Evolutionary conservation across 2,888 invertebrate species (phyloP), one percentile per base, ranked within the genome.

Genomic region (Heliconius ismenius): DNA sequence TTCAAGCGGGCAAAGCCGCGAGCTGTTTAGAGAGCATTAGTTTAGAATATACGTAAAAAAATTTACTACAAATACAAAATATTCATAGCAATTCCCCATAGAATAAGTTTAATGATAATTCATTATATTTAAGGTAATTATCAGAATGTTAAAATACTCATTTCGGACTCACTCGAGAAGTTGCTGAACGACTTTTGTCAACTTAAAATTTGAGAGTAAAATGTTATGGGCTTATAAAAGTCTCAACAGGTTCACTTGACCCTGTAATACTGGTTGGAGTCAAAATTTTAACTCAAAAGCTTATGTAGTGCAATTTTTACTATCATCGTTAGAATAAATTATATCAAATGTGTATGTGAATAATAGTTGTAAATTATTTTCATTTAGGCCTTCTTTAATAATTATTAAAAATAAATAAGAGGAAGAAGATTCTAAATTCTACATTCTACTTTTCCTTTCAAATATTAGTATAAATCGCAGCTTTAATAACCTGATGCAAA

Each of bases 221-320:
- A 58, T 58, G 24, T 70, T 70, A 70, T 70, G 24, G 70, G 32
- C 58, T 15, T 70, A 32, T n/a, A 32, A 76, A 72, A 72, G 39
- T 21, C 64, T n/a, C 9, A 76, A 76, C 76, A 39, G 39, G 72
- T 76, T 76, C 65, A 54, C 54, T 54, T 28, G 72, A 76, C 58
- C 65, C 65, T 21, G 65, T 63, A 76, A 26, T n/a, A 54, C 65
- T 49, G 36, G 76, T 64, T 70, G 13, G 32, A 54, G 49, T n/a
- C 69, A n/a, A 58, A n/a, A 58, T 15, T 70, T 28, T 7, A 36
- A 70, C 36, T 32, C 58, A 24, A 58, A 70, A 58, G 36, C 58
- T 28, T 54, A 54, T 21, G 54, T 54, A 69, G 28, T 69, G 54
- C 58, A 32, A n/a, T 15, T 70, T 36, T n/a, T 58, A 58, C 15